Evolutionary conservation across 1,140 invertebrate species (phyloP).

Genomic region (Streblospio benedicti): DNA sequence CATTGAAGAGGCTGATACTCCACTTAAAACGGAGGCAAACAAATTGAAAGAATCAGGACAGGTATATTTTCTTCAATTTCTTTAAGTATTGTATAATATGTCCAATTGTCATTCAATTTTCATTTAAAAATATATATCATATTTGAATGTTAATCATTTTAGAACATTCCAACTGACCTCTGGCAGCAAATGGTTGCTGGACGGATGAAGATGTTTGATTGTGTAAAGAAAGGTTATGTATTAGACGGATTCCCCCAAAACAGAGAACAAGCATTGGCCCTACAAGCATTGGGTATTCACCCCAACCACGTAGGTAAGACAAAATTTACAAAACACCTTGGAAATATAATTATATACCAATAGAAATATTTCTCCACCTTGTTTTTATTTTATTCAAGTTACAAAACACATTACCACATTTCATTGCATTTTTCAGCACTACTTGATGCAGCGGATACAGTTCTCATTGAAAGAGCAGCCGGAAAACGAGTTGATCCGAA

Average conservation of each 20-base stretch:
- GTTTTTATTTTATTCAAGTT: not conserved
- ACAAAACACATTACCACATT: not conserved
- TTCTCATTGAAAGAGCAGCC: constrained; percentile 45
- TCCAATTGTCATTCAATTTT: not conserved
- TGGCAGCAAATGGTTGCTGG: constrained; percentile 37
- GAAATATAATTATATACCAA: not conserved
- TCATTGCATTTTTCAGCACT: constrained; percentile 31
- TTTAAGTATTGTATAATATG: not conserved
- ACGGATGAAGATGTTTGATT: constrained; percentile 36
- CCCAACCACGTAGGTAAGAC: constrained; percentile 43
- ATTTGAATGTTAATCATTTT: not conserved
- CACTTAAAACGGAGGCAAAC: constrained; percentile 28
- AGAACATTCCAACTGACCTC: constrained; percentile 31
- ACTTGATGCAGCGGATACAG: constrained; percentile 41
- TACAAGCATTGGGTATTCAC: constrained; percentile 38
- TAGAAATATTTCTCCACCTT: not conserved
- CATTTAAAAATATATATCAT: not conserved
- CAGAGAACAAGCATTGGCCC: constrained; percentile 37
- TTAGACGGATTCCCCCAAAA: constrained; percentile 44
- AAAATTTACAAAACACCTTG: not conserved
- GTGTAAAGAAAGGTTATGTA: constrained; percentile 45
- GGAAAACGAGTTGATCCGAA: constrained; percentile 44
- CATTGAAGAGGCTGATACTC: constrained; percentile 32
- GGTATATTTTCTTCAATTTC: not conserved
- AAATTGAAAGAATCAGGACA: not conserved